Percentiles rank a stretch among this genome's conserved stretches.
Evolutionary conservation across 1,140 invertebrate species (phyloP).

Genomic region (Drosophila oshimai): DNA sequence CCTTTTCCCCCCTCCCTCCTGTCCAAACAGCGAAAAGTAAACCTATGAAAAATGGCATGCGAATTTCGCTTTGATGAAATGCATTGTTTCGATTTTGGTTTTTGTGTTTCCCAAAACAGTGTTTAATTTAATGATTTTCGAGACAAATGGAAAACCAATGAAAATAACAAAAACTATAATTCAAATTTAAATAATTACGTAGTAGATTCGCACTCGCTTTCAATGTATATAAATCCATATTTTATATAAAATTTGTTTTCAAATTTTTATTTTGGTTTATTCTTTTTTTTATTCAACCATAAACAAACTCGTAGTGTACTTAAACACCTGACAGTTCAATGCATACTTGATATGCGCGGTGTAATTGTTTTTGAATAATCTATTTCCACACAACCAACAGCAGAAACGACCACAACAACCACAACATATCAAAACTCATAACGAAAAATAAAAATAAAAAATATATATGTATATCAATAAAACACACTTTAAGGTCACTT

Average conservation of each 20-base stretch:
- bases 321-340: constrained; percentile 20
- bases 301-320: constrained; percentile 18
- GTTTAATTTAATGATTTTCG: constrained; percentile 27
- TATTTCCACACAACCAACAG: constrained; percentile 32
- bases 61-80: constrained; percentile 72
- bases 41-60: constrained; percentile 71
- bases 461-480: constrained; percentile 28
- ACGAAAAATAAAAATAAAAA: constrained; percentile 25
- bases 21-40: constrained; percentile 38
- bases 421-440: constrained; percentile 45
- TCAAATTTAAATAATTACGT: constrained; percentile 44
- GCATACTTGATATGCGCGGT: constrained; percentile 22
- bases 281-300: constrained; percentile 9
- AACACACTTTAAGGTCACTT: constrained; percentile 83
- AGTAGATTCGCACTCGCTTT: constrained; percentile 73
- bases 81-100: constrained; percentile 54
- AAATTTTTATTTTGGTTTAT: constrained; percentile 22
- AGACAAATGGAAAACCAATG: constrained; percentile 21
- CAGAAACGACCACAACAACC: constrained; percentile 29
- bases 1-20: neutral
- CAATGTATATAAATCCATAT: constrained; percentile 43
- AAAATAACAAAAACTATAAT: constrained; percentile 42
- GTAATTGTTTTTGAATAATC: constrained; percentile 31
- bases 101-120: constrained; percentile 41
- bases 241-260: constrained; percentile 14